Percentiles rank a stretch among this genome's conserved stretches.
Conservation (phyloP, 2,113 vertebrate genomes). For the Cygnus atratus region DNA sequence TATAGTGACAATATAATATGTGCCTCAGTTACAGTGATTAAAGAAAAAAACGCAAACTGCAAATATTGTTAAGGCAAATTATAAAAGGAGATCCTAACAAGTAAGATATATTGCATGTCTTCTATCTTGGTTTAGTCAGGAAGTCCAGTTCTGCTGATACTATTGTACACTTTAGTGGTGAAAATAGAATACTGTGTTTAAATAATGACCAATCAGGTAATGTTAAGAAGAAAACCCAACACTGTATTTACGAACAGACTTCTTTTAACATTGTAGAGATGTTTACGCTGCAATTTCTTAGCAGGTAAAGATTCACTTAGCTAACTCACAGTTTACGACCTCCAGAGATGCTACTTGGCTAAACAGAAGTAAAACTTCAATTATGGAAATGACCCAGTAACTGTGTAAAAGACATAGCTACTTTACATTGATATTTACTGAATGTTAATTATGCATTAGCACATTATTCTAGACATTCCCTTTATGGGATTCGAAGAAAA, state of each 20-base stretch:
- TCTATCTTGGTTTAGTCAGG: neutral
- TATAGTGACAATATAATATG: neutral
- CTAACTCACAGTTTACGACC: neutral
- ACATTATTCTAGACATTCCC: neutral
- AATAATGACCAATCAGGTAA: neutral
- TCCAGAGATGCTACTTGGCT: neutral
- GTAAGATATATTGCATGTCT: neutral
- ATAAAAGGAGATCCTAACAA: neutral
- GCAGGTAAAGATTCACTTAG: neutral
- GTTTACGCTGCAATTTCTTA: neutral
- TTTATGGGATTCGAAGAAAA: neutral
- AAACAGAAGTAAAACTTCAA: neutral
- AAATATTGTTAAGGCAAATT: neutral
- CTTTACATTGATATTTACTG: neutral
- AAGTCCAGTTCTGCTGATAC: neutral
- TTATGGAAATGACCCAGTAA: neutral
- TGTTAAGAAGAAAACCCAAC: neutral
- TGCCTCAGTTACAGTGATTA: neutral
- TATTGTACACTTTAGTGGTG: neutral
- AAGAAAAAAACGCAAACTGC: neutral
- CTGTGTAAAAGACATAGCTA: neutral
- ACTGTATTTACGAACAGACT: neutral
- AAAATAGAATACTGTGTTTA: neutral
- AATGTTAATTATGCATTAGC: neutral
- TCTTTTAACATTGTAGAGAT: neutral